These are phyloP conservation scores for Polymixis flavicincta DNA, from an alignment of 2,888 invertebrate species.

Conservation along the genomic window DNA sequence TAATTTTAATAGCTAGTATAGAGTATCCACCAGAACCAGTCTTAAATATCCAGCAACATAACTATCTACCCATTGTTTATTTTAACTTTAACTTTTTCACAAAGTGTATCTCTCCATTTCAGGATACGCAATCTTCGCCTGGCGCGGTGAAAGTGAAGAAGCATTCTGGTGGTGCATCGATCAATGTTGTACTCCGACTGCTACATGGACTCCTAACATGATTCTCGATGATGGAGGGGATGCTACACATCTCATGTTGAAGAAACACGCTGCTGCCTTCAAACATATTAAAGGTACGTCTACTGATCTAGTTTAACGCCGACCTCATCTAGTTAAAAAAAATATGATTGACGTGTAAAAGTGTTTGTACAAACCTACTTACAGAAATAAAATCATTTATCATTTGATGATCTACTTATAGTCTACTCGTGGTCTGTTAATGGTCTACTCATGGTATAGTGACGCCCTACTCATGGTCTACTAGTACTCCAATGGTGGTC, in stretches of 20 bases:
- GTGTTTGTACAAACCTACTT: too few species aligned
- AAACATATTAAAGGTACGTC: conserved; percentile 94
- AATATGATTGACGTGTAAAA: too few species aligned
- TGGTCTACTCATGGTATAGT: neutral
- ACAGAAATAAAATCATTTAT: too few species aligned
- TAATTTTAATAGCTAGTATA: too few species aligned
- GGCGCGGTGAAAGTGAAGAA: conserved; percentile 99
- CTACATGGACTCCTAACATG: conserved; percentile 99
- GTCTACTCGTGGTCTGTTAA: neutral
- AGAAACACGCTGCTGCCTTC: conserved; percentile 98
- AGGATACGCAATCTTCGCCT: conserved; percentile 97
- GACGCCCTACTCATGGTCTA: neutral
- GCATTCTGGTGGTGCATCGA: conserved; percentile 99
- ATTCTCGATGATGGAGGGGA: conserved; percentile 99
- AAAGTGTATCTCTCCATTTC: neutral
- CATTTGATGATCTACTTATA: neutral
- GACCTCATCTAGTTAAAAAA: too few species aligned
- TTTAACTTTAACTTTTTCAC: neutral
- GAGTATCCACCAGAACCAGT: too few species aligned
- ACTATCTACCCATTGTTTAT: too few species aligned
- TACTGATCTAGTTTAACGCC: neutral
- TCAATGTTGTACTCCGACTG: conserved; percentile 96
- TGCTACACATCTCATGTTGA: conserved; percentile 98
- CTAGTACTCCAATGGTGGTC: too few species aligned
- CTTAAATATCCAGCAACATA: too few species aligned